Evolutionary conservation across 2,888 invertebrate species (phyloP).

Genomic region (Tenodera sinensis): DNA sequence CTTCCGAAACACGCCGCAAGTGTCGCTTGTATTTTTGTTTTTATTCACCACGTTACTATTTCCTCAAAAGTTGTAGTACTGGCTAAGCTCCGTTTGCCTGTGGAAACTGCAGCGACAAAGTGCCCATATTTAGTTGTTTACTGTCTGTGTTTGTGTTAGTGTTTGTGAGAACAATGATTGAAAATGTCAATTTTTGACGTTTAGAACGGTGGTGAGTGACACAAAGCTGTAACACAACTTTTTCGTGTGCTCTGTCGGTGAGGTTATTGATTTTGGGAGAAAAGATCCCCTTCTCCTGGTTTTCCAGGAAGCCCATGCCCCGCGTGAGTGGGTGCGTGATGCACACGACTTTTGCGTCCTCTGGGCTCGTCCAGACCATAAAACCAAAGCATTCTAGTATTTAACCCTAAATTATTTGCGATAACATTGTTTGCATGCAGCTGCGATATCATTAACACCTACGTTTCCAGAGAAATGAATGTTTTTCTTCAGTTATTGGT

Average conservation of each 20-base stretch:
- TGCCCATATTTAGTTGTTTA: background rate
- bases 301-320: background rate
- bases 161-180: background rate
- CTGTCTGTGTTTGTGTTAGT: background rate
- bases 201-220: background rate
- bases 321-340: background rate
- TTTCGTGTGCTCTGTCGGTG: slow-evolving; percentile 4
- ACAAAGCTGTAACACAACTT: background rate
- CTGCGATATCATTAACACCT: background rate
- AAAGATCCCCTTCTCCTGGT: slow-evolving; percentile 6
- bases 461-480: background rate
- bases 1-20: background rate
- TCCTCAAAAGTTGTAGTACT: background rate
- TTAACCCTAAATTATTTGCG: background rate
- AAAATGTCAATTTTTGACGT: background rate
- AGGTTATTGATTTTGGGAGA: slow-evolving; percentile 29
- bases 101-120: background rate
- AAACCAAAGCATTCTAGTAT: background rate
- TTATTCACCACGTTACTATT: background rate
- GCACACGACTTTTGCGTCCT: background rate
- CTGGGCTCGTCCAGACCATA: background rate
- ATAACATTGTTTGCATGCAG: background rate
- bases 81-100: background rate
- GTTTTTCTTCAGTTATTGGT: background rate
- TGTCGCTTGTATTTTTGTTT: background rate